Base-by-base conservation (phyloP, 2,888 invertebrate species). In the Dyspetes luteomarginatus region DNA sequence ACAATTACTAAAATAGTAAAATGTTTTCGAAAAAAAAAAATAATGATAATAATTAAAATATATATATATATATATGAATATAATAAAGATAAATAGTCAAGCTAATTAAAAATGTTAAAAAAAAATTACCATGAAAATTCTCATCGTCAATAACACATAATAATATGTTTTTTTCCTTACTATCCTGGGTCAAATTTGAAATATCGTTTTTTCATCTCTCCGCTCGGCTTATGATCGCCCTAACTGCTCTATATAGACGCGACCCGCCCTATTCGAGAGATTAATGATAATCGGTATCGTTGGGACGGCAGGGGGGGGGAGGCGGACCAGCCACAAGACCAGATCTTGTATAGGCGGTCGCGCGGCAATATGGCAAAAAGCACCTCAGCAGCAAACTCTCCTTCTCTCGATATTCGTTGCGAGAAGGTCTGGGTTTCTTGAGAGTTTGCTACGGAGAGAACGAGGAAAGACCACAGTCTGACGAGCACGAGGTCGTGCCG, bases 211-310 rank as follows among this genome's bases (percentile, higher is more conserved):
- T 60, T 64, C 52, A 36, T 64, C 73, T 26, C 17, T 28, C 55
- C 17, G 60, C 30, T 52, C 41, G 1, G 22, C 45, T 15, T 15
- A 24, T 52, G 52, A 52, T 36, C 15, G 36, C 28, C 50, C 36
- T 67, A 24, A 17, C 43, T 26, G 71, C 28, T 67, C 15, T 52
- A 19, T 28, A 43, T 50, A 67, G 12, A 12, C 65, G 60, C 67
- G 72, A 60, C 58, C 58, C 30, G 65, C 19, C 48, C 64, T n/a
- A 30, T 28, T 26, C 22, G 58, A 77, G 74, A 74, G 78, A 85
- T 86, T 83, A 84, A 86, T 82, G 86, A 84, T 85, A 84, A 86
- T 86, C 83, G 83, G 72, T 72, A 78, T 67, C 58, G 69, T 55
- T 62, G 62, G 36, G 52, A 3, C 19, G 60, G 50, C 17, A 58